Conservation (phyloP, 1,140 invertebrate genomes). For the Harpegnathos saltator region DNA sequence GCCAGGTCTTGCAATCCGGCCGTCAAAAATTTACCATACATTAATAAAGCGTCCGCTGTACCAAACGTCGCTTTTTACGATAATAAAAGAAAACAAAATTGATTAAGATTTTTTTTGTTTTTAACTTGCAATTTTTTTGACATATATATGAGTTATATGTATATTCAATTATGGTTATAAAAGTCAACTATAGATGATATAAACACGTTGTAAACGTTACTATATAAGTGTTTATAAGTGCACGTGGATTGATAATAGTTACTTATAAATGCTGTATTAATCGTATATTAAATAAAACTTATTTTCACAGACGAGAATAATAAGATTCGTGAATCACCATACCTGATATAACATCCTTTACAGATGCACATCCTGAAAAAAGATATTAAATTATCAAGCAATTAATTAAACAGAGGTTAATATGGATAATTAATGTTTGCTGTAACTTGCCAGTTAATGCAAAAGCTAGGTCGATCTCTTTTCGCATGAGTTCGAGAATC, state of each 20-base stretch:
- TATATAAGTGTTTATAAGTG: neutral
- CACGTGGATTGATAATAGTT: neutral
- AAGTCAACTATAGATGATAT: too few species aligned
- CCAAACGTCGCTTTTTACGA: too few species aligned
- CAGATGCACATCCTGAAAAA: slow-evolving; percentile 87
- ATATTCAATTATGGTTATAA: too few species aligned
- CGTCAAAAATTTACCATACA: too few species aligned
- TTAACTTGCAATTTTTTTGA: too few species aligned
- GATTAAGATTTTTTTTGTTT: too few species aligned
- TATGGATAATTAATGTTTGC: neutral
- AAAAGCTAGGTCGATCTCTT: slow-evolving; percentile 93
- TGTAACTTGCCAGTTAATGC: slow-evolving; percentile 90
- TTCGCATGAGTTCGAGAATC: slow-evolving; percentile 91
- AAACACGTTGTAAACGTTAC: too few species aligned
- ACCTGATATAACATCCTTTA: slow-evolving; percentile 88
- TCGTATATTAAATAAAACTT: neutral
- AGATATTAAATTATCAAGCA: neutral
- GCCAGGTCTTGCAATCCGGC: too few species aligned
- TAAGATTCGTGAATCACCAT: slow-evolving; percentile 90
- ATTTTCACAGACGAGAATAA: slow-evolving; percentile 87
- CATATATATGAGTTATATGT: too few species aligned
- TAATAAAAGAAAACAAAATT: too few species aligned
- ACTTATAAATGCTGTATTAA: neutral
- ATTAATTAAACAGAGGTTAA: neutral
- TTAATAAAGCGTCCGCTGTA: too few species aligned